These are phyloP conservation scores for Odontomyia ornata DNA, from an alignment of 2,888 invertebrate species.

Conservation along the genomic window DNA sequence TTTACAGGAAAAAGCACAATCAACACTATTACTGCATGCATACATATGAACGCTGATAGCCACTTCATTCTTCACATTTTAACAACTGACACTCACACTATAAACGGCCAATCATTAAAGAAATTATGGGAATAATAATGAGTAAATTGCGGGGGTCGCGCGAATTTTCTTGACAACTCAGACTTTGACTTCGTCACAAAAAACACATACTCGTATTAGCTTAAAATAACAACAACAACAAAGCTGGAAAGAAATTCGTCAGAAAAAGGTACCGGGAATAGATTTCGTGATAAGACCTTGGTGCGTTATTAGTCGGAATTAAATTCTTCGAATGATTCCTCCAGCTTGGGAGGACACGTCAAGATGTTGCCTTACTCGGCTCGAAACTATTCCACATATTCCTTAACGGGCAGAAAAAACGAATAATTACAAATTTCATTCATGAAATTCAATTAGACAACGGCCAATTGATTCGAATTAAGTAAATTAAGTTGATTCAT, in stretches of 20 bases:
- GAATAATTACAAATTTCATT: conserved; percentile 49
- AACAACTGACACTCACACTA: background rate
- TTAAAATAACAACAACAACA: no score
- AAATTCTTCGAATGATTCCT: background rate
- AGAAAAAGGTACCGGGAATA: no score
- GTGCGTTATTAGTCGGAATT: no score
- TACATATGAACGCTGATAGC: background rate
- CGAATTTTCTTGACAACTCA: background rate
- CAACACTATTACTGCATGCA: background rate
- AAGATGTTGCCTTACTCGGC: background rate
- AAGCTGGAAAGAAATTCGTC: no score
- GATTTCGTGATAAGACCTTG: no score
- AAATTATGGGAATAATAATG: conserved; percentile 19
- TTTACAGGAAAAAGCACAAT: background rate
- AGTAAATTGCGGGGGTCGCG: conserved; percentile 22
- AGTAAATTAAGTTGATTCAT: conserved; percentile 50
- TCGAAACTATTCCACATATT: background rate
- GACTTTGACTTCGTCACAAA: background rate
- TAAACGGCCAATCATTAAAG: background rate
- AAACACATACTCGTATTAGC: background rate
- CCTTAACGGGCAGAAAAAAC: background rate
- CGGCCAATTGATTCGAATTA: conserved; percentile 50
- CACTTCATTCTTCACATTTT: no score
- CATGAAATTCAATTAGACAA: conserved; percentile 51
- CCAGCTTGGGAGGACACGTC: background rate